A percentile compares a stretch with the other conserved stretches of the same genome.
These are phyloP conservation scores for Mus pahari DNA, from an alignment of 2,113 vertebrate genomes.

Conservation along the genomic window DNA sequence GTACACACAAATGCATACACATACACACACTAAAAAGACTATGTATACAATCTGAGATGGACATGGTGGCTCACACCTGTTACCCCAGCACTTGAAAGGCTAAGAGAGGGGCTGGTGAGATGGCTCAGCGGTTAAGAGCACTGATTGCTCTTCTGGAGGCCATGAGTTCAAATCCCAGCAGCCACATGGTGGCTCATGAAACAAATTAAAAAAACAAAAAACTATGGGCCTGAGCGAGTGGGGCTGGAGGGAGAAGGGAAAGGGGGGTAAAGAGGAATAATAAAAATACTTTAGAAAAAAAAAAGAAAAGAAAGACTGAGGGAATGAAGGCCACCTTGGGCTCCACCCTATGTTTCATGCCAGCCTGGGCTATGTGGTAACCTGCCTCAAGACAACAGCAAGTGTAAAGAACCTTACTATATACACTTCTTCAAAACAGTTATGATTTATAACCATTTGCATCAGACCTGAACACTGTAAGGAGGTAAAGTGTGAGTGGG, in stretches of 20 bases:
- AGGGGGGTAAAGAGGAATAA: no score
- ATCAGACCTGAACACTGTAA: not conserved
- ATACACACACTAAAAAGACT: not conserved
- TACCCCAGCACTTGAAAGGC: not conserved
- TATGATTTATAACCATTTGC: not conserved
- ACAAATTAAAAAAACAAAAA: no score
- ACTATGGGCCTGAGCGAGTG: no score
- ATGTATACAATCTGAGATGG: not conserved
- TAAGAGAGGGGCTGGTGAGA: not conserved
- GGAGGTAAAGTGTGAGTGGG: not conserved
- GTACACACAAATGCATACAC: not conserved
- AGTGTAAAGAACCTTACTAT: not conserved
- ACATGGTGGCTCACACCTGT: not conserved
- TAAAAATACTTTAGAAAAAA: no score
- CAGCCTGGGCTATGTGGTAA: not conserved
- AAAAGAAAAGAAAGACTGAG: not conserved
- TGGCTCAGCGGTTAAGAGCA: no score
- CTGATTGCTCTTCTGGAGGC: no score
- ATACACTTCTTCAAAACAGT: not conserved
- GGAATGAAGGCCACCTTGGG: not conserved
- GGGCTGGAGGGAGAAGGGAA: no score
- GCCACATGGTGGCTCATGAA: no score
- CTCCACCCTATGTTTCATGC: not conserved
- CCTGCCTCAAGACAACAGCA: not conserved
- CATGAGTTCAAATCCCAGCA: no score